phyloP scores from a whole-genome alignment of 2,113 vertebrate genomes.

The Cricetomys ansorgei region DNA sequence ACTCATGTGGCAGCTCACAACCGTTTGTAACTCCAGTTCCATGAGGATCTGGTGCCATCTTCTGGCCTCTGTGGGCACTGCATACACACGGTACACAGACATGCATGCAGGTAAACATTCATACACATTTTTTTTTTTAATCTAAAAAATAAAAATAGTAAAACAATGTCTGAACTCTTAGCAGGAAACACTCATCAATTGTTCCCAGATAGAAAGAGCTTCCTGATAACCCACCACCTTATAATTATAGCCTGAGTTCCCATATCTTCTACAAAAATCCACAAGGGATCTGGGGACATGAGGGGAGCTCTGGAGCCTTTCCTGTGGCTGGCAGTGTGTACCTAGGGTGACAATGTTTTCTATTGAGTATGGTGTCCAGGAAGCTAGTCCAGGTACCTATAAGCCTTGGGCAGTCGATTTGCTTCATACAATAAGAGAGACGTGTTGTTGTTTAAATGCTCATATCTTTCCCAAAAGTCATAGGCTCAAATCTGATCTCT shows the following conservation, averaged over 20 bases:
- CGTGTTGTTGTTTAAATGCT: neutral
- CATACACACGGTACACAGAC: neutral
- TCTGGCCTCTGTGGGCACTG: neutral
- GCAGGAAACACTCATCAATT: slow-evolving; percentile 15
- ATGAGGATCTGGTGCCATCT: neutral
- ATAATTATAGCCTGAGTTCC: neutral
- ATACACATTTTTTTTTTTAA: neutral
- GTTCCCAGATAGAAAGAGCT: slow-evolving; percentile 15
- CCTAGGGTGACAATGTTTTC: neutral
- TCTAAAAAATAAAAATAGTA: neutral
- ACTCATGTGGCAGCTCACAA: too few species aligned
- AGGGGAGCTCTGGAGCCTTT: neutral
- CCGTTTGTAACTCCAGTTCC: too few species aligned
- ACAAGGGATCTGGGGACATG: neutral
- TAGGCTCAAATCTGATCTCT: neutral
- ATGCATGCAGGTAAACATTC: neutral
- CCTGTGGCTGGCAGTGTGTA: neutral
- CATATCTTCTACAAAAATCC: neutral
- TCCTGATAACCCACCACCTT: neutral
- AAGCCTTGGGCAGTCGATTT: neutral
- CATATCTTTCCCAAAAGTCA: neutral
- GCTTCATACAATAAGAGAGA: neutral
- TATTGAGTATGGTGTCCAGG: neutral
- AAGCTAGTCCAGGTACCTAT: neutral
- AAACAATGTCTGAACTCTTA: neutral